Evolutionary conservation across 2,113 vertebrate genomes (phyloP), one percentile per base, ranked within the genome.

Genomic region (Brachirus orientalis): DNA sequence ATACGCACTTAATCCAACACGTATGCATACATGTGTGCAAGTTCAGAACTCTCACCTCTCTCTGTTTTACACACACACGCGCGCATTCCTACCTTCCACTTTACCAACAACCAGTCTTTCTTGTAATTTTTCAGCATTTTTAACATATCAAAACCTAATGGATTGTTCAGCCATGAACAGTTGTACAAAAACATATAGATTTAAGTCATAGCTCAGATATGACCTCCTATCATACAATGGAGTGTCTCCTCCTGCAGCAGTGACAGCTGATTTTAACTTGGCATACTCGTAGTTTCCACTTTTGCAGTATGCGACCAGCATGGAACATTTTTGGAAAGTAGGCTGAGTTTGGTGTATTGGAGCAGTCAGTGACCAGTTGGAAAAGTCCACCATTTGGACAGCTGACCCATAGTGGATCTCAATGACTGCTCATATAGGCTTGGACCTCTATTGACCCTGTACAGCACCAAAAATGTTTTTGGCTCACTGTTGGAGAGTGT

Each of bases 1-100:
- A 77, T 62, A 69, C 58, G 65, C 63, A 66, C 78, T 67, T 59
- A 79, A n/a, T n/a, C n/a, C 70, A 66, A 59, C n/a, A n/a, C n/a
- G n/a, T 69, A 75, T 52, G 58, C 68, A 73, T 56, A 50, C 44
- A 77, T 51, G 59, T 46, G 36, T 69, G 70, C 63, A 18, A 57
- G 55, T 55, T 14, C 43, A 18, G 47, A 73, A 43, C 46, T 65
- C 51, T 57, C 43, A 59, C 71, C 64, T 58, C 46, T 53, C 51
- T 51, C 44, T 44, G 10, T 33, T 8, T 17, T 35, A 16, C 58
- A 17, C 48, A 36, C 69, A 46, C 63, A 60, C 59, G 61, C 63
- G 35, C 53, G 67, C 65, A 66, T 62, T 28, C 38, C 16, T 47
- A 46, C 17, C 7, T 14, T 28, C 28, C 28, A 40, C 54, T 7